Percentiles rank a stretch among this genome's conserved stretches.
Conservation (phyloP, 2,888 invertebrate species). For the Fragum sueziense region DNA sequence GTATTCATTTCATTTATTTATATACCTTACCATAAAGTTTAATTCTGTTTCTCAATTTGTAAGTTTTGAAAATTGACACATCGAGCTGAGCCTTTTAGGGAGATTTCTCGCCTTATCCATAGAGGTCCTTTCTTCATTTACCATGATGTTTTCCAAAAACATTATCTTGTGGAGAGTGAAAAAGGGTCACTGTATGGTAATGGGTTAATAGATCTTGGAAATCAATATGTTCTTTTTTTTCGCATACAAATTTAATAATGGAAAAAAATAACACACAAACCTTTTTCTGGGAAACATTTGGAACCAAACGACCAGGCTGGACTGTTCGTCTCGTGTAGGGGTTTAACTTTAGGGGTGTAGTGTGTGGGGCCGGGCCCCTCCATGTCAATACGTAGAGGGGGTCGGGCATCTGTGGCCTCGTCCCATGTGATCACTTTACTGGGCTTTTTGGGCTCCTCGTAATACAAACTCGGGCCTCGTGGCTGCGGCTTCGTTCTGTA, state of each 20-base stretch:
- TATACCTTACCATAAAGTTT: no score
- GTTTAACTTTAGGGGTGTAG: slow-evolving; percentile 76
- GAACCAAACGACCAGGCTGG: slow-evolving; percentile 78
- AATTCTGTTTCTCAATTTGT: no score
- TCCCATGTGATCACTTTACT: slow-evolving; percentile 77
- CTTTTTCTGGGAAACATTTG: slow-evolving; percentile 75
- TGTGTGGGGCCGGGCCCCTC: slow-evolving; percentile 79
- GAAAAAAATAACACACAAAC: slow-evolving; percentile 58
- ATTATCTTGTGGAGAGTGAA: no score
- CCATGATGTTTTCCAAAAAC: no score
- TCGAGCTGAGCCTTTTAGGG: no score
- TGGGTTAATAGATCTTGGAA: no score
- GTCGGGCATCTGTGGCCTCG: slow-evolving; percentile 75
- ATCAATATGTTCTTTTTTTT: background rate
- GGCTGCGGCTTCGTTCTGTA: slow-evolving; percentile 65
- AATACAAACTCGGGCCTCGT: slow-evolving; percentile 69
- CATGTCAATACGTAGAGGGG: slow-evolving; percentile 78
- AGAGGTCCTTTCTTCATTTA: no score
- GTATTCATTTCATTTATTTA: background rate
- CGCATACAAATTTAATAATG: background rate
- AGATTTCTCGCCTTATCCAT: no score
- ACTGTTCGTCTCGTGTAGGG: slow-evolving; percentile 77
- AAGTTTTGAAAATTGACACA: no score
- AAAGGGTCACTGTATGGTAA: no score
- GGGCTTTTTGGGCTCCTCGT: slow-evolving; percentile 70